These are phyloP conservation scores for Eupsittula cactorum DNA, from an alignment of 2,113 vertebrate species.

Conservation along the genomic window DNA sequence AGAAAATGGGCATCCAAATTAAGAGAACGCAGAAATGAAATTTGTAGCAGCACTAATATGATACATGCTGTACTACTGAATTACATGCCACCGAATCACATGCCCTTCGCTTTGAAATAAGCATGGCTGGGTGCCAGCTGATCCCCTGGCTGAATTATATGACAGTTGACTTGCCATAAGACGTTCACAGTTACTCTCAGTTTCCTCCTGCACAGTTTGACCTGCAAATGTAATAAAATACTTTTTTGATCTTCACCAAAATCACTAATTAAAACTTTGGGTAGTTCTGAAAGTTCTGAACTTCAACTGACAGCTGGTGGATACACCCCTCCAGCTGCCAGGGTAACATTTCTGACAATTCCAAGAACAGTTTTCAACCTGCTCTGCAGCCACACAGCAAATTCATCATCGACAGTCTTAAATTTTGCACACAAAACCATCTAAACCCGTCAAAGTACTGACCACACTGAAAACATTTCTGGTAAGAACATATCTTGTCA, in stretches of 20 bases:
- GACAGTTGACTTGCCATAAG: neutral
- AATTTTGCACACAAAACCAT: neutral
- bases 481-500: neutral
- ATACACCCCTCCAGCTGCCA: neutral
- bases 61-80: neutral
- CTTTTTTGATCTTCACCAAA: neutral
- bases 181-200: neutral
- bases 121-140: neutral
- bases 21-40: neutral
- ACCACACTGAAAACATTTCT: neutral
- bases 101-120: neutral
- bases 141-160: neutral
- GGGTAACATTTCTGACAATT: neutral
- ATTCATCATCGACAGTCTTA: neutral
- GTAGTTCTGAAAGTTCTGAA: neutral
- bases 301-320: fast-evolving
- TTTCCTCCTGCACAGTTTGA: neutral
- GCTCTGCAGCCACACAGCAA: neutral
- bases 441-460: neutral
- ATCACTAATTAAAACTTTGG: neutral
- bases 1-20: neutral
- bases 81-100: neutral
- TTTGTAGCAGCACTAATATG: neutral
- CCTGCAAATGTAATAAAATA: neutral
- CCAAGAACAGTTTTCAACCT: neutral